Base-by-base conservation (phyloP, 2,888 invertebrate species). In the Thecophora atra region DNA sequence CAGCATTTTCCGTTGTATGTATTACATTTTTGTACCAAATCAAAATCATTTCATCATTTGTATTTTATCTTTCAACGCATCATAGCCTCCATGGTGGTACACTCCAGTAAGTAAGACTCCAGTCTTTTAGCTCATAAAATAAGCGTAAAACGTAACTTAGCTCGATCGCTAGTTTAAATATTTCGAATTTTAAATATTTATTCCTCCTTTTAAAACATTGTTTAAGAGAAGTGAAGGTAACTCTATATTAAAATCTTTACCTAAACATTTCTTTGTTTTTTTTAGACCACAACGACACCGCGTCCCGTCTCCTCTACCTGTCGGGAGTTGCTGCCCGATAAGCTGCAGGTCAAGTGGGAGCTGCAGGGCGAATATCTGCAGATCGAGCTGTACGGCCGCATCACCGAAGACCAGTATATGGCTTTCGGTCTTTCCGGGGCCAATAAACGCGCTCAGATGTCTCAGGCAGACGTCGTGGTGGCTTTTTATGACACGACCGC, bases 31-130 rank as follows among this genome's bases (percentile, higher is more conserved):
- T 37, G 37, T 37, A 37, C 37, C 37, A 37, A 8, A 37, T 37
- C 24, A 52, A 67, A 26, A 37, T 58, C 71, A 71, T 71, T 74
- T 76, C 72, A 75, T 72, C 70, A 67, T 72, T 63, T 73, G 73
- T 74, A 76, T 77, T 76, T 74, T 76, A 79, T 77, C 75, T 77
- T 81, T 82, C 80, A 78, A 78, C 77, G 79, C 83, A 80, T 82
- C n/a, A n/a, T 83, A 95, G 95, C 95, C 95, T 85, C 91, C 93
- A 83, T 95, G 95, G 95, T 95, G 95, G 95, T 95, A 95, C 88
- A 93, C 93, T 87, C 94, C 95, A 86, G 95, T 95, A 89, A 95
- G 95, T 93, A 90, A 58, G 47, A 68, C 17, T 3, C n/a, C n/a
- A n/a, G n/a, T n/a, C 13, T 56, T 56, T 8, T 37, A 69, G 47